A percentile compares a stretch with the other conserved stretches of the same genome.
Evolutionary conservation across 2,113 vertebrate genomes (phyloP).

Genomic region (Cyphotilapia sp.): DNA sequence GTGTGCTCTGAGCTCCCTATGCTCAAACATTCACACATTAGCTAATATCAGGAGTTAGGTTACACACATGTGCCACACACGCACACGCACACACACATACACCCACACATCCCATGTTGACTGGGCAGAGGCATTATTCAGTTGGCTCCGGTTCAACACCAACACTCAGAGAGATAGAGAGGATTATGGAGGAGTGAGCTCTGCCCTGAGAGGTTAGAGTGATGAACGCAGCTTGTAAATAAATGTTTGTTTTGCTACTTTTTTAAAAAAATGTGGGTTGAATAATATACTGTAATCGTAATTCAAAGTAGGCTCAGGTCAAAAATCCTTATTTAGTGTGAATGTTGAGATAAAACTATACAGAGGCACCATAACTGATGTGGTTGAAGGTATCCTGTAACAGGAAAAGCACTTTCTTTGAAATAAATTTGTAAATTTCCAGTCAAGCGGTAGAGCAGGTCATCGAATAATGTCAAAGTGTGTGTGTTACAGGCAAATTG

Average conservation of each 20-base stretch:
- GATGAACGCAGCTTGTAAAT: background rate
- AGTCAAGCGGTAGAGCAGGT: background rate
- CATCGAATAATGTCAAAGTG: background rate
- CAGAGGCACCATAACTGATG: background rate
- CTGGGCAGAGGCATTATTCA: conserved; percentile 18
- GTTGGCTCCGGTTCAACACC: conserved; percentile 40
- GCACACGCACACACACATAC: background rate
- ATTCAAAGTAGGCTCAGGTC: background rate
- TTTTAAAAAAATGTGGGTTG: background rate
- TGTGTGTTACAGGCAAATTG: background rate
- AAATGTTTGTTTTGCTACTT: conserved; percentile 6
- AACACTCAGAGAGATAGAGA: conserved; percentile 11
- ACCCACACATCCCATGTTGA: background rate
- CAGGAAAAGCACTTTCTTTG: background rate
- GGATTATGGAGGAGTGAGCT: conserved; percentile 31
- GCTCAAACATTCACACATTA: conserved; percentile 49
- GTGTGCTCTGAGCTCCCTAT: background rate
- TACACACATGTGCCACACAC: background rate
- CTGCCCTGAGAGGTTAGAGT: conserved; percentile 30
- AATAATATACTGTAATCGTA: background rate
- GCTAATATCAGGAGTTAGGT: conserved; percentile 22
- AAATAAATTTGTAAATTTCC: background rate
- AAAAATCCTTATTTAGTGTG: background rate
- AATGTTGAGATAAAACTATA: background rate
- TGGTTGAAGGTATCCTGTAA: background rate